Evolutionary conservation across 2,113 vertebrate genomes (phyloP).

Genomic region (Dinomys branickii): DNA sequence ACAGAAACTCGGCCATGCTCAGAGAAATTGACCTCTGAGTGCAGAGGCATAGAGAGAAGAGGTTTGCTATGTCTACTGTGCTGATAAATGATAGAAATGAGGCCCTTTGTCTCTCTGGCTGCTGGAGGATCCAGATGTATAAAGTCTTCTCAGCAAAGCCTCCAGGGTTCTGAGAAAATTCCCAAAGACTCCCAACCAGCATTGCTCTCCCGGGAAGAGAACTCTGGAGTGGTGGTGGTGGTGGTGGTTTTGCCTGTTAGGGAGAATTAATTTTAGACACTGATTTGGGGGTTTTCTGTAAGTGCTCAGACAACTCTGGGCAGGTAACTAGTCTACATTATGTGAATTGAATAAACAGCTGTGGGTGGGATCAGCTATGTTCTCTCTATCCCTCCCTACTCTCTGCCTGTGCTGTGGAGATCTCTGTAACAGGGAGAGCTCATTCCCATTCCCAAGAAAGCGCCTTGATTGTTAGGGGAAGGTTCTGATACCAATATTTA

Average conservation of each 20-base stretch:
- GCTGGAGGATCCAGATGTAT: neutral
- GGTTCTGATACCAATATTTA: neutral
- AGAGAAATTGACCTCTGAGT: neutral
- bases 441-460: neutral
- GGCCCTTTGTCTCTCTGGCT: neutral
- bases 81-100: neutral
- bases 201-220: neutral
- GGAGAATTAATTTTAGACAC: neutral
- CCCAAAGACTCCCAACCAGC: neutral
- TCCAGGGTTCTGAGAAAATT: neutral
- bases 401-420: neutral
- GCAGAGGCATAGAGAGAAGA: neutral
- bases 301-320: neutral
- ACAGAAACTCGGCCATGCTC: neutral
- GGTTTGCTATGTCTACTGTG: neutral
- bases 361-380: neutral
- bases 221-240: neutral
- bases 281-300: slow-evolving; percentile 31
- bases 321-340: neutral
- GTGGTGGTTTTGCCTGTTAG: neutral
- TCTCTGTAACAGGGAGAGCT: neutral
- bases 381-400: neutral
- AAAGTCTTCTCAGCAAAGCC: neutral
- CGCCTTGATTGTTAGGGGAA: too few relatives aligned
- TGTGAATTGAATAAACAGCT: slow-evolving; percentile 10